Evolutionary conservation across 2,888 invertebrate genomes (phyloP).

Genomic region (Rhagium mordax): DNA sequence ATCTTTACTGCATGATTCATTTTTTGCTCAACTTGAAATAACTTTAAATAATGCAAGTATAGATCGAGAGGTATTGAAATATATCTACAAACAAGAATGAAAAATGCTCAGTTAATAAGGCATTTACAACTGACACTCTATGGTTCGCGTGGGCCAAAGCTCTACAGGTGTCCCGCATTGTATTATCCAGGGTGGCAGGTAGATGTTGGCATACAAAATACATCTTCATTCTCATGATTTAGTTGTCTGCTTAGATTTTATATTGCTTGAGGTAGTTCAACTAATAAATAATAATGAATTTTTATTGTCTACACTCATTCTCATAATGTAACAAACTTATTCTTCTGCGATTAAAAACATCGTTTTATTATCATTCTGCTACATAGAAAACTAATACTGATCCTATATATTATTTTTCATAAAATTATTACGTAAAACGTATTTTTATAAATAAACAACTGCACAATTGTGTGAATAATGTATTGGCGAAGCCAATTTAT

Average conservation of each 20-base stretch:
- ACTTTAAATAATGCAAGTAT: conserved; percentile 10
- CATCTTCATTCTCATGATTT: conserved; percentile 58
- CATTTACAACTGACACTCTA: conserved; percentile 63
- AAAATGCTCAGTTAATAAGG: conserved; percentile 61
- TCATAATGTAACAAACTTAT: neutral
- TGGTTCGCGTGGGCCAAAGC: conserved; percentile 64
- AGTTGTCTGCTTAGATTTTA: conserved; percentile 47
- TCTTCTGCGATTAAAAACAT: neutral
- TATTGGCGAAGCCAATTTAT: too few species aligned
- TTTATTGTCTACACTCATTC: conserved; percentile 8
- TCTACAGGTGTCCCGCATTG: conserved; percentile 56
- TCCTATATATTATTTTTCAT: neutral
- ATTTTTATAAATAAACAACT: neutral
- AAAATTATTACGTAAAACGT: neutral
- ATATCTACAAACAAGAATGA: conserved; percentile 55
- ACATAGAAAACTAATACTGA: neutral
- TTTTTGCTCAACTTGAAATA: neutral
- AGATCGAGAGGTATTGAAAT: conserved; percentile 52
- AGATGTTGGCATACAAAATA: conserved; percentile 61
- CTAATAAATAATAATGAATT: conserved; percentile 28
- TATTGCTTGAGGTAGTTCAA: conserved; percentile 44
- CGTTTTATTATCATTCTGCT: neutral
- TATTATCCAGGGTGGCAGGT: conserved; percentile 60
- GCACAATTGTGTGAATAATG: neutral
- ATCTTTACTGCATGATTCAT: neutral